Conservation (phyloP, 2,113 vertebrate genomes). For the Theristicus caerulescens region DNA sequence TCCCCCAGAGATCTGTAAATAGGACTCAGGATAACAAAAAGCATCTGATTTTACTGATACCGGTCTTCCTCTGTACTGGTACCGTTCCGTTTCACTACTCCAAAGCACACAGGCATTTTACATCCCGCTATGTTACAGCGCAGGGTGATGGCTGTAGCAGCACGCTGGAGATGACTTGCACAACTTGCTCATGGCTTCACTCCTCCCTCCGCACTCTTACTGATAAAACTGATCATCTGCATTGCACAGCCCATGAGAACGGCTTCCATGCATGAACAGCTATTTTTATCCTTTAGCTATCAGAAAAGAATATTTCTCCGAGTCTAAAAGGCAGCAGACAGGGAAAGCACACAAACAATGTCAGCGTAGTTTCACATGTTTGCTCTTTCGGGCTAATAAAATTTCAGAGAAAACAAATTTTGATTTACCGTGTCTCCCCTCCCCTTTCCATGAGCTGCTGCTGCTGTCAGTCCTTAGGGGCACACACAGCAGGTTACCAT, state of each 20-base stretch:
- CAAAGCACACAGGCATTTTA: neutral
- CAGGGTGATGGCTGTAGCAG: rapidly evolving
- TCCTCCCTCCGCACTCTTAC: neutral
- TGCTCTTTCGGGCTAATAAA: slow-evolving; percentile 27
- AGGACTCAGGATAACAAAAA: neutral
- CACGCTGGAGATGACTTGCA: neutral
- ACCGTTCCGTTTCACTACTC: neutral
- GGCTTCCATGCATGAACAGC: rapidly evolving
- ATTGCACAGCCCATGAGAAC: neutral
- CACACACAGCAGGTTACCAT: slow-evolving; percentile 70
- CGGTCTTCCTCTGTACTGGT: neutral
- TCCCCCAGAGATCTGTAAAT: neutral
- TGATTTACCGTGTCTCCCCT: slow-evolving; percentile 34
- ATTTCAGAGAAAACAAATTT: slow-evolving; percentile 55
- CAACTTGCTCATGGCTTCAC: neutral
- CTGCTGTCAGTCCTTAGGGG: slow-evolving; percentile 57
- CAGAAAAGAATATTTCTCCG: neutral
- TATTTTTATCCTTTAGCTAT: neutral
- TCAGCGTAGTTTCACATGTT: neutral
- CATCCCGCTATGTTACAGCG: rapidly evolving
- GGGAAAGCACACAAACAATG: neutral
- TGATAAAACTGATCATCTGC: neutral
- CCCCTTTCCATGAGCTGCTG: slow-evolving; percentile 36
- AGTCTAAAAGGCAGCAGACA: neutral
- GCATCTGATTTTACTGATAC: neutral